Base-by-base conservation (phyloP, 2,888 invertebrate species). In the Flabesymbios commensalis region DNA sequence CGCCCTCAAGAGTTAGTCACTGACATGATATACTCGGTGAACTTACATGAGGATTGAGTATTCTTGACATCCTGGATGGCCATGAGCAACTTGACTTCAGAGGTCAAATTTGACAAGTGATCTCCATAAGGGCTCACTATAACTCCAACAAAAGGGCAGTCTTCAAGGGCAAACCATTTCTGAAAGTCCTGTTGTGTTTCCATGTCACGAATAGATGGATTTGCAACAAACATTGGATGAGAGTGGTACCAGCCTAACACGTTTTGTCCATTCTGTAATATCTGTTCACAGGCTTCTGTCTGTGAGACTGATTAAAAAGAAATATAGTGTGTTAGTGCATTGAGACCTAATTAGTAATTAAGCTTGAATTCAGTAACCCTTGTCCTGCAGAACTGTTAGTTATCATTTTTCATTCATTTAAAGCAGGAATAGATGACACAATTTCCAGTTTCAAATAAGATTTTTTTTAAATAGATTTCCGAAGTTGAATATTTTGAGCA, bases 181-280 rank as follows among this genome's bases (percentile, higher is more conserved):
- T 88, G 88, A 73, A 88, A 85, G 58, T 86, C 85, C 33, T 85
- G 83, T 82, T 90, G 90, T 39, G 89, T 87, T 73, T 85, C 85
- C 65, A 90, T 84, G 83, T 90, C 90, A 71, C 86, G 86, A 22
- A 86, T 84, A 0, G 90, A 90, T 0, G 91, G 91, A 75, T 88
- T 86, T 0, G 89, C 86, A 2, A 87, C 85, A 83, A 90, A 90
- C 28, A 84, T 83, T 1, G 90, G 90, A 84, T 90, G 90, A 31
- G 90, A 90, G 85, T 90, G 90, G 82, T 90, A 90, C 91, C 91
- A 90, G 28, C 89, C 90, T 60, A 88, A 85, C 57, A 88, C 86
- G 24, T 82, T 76, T 70, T 83, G 76, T 2, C 86, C 86, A 22
- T 77, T 77, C 14, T 74, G 64, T 3, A 83, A 82, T 29, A 90